phyloP scores from a whole-genome alignment of 2,888 invertebrate genomes.

The Nephrotoma appendiculata region DNA sequence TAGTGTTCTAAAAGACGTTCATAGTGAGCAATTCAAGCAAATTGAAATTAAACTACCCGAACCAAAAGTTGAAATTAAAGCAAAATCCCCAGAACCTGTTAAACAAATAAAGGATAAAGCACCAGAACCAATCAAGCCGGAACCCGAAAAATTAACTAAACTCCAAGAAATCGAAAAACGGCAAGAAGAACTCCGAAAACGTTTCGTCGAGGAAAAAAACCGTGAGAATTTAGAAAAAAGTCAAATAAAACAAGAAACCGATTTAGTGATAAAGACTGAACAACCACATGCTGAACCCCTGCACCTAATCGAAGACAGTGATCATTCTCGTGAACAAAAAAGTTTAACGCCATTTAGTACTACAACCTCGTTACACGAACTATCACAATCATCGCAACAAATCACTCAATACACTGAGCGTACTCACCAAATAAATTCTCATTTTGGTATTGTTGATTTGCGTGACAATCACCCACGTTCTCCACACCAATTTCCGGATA shows the following conservation, averaged over 20 bases:
- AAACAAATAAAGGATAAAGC: constrained; percentile 7
- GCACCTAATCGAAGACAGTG: not conserved
- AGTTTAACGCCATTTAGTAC: not conserved
- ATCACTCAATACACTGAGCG: not conserved
- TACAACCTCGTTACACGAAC: not conserved
- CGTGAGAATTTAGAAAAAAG: constrained; percentile 1
- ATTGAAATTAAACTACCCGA: not conserved
- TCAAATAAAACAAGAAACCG: constrained; percentile 3
- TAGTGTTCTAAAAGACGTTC: constrained; percentile 12
- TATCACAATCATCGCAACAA: not conserved
- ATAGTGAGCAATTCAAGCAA: constrained; percentile 4
- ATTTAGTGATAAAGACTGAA: not conserved
- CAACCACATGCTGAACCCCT: not conserved
- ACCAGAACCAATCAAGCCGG: constrained; percentile 13
- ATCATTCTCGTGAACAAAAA: not conserved
- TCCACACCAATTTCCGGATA: constrained; percentile 20
- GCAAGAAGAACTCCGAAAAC: not conserved
- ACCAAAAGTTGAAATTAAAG: not conserved
- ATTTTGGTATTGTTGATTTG: not conserved
- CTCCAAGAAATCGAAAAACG: constrained; percentile 10
- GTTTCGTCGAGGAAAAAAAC: constrained; percentile 6
- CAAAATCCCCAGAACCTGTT: not conserved
- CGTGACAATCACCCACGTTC: not conserved
- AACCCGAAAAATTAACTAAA: constrained; percentile 5
- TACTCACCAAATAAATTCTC: not conserved